Base-by-base conservation (phyloP, 2,113 vertebrate genomes). In the Nettapus auritus region DNA sequence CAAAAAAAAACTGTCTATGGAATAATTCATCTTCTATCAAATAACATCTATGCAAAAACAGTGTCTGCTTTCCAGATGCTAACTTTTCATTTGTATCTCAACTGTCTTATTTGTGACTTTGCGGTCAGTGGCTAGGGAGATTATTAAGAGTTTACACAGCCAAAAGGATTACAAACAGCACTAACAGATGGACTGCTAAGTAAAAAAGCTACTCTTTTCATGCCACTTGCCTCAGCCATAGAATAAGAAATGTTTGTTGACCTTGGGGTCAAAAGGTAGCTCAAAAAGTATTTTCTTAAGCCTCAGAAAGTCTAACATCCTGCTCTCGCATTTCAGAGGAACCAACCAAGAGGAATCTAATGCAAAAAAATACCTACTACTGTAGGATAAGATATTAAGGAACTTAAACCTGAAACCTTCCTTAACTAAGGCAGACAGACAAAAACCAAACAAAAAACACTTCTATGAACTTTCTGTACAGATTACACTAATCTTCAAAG, bases 151-250 rank as follows among this genome's bases (percentile, higher is more conserved):
- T 74, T 95, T 67, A 87, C 71, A 50, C 71, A 71, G 64, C n/a
- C 60, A 79, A 68, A 94, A 88, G 57, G 40, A 91, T 73, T 66
- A 82, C 71, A 86, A 90, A 83, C 48, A 91, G 79, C 69, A 86
- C 57, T 38, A 90, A 63, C 90, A 96, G 92, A 95, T 95, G 94
- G 88, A 90, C 80, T 94, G 88, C 83, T 95, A 95, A 81, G 86
- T 88, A 78, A 95, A 53, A 67, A 66, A 90, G 93, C 89, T 88
- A 78, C 46, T 92, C 90, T 89, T 88, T 71, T 81, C 57, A n/a
- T 22, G 46, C 20, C 89, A 57, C 28, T 36, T 91, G 78, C 64
- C 76, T 67, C 4, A 2, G 33, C 31, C 28, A 78, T 21, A 95
- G 79, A 55, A 40, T 74, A 79, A 86, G 62, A 79, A 80, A 70